phyloP scores from a whole-genome alignment of 2,113 vertebrate species.

The Peromyscus californicus region DNA sequence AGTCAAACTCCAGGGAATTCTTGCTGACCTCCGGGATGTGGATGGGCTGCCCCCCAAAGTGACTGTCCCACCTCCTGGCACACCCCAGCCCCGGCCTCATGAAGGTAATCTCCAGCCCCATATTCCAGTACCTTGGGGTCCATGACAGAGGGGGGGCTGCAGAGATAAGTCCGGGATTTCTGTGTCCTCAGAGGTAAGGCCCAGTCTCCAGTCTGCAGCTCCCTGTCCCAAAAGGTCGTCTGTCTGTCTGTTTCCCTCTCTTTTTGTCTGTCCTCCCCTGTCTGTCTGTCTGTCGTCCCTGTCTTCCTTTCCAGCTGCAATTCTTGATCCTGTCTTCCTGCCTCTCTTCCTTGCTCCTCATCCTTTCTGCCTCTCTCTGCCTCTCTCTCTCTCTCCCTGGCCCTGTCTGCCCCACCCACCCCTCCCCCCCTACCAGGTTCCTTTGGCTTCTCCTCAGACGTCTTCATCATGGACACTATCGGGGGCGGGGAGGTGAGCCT shows the following conservation, averaged over 20 bases:
- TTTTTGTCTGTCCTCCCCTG: constrained; percentile 71
- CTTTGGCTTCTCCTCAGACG: constrained; percentile 94
- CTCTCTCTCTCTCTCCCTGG: constrained; percentile 46
- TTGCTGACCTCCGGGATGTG: constrained; percentile 90
- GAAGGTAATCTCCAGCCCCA: constrained; percentile 88
- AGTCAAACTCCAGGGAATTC: constrained; percentile 93
- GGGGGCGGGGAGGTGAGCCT: constrained; percentile 94
- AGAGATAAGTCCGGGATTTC: constrained; percentile 63
- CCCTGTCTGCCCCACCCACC: constrained; percentile 54
- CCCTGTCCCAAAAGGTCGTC: constrained; percentile 79
- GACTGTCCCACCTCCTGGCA: constrained; percentile 87
- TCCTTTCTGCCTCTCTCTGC: constrained; percentile 52
- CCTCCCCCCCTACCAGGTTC: constrained; percentile 88
- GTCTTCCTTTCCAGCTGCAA: constrained; percentile 76
- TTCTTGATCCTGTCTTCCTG: constrained; percentile 66
- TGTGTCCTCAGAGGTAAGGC: constrained; percentile 62
- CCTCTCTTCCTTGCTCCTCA: constrained; percentile 43
- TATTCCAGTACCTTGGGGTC: background rate
- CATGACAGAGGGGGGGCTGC: constrained; percentile 60
- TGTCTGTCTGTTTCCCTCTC: constrained; percentile 81
- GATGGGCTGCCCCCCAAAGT: constrained; percentile 91
- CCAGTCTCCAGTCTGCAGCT: constrained; percentile 70
- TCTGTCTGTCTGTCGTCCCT: constrained; percentile 46
- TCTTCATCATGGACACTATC: constrained; percentile 95
- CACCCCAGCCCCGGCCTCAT: constrained; percentile 89